Percentiles rank a stretch among this genome's conserved stretches.
phyloP scores from a whole-genome alignment of 2,888 invertebrate species.

The Operophtera brumata region DNA sequence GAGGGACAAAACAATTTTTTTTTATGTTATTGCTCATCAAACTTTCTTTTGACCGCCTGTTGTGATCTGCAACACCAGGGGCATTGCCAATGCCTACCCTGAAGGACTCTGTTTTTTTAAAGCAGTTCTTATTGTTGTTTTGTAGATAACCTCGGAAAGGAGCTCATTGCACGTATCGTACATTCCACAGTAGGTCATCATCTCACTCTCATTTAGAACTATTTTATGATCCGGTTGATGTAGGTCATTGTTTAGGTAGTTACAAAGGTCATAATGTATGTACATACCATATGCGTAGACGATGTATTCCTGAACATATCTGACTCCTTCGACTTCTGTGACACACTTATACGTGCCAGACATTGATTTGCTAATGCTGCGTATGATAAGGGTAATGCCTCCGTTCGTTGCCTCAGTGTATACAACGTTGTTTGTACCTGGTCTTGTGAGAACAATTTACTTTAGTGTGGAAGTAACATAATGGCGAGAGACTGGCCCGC shows the following conservation, averaged over 20 bases:
- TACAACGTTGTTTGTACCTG: constrained; percentile 63
- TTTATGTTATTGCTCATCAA: no score
- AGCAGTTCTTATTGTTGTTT: no score
- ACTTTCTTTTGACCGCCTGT: no score
- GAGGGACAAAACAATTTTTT: no score
- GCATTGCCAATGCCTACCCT: no score
- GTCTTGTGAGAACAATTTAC: constrained; percentile 69
- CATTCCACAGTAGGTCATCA: no score
- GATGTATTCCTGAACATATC: constrained; percentile 42
- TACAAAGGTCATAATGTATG: constrained; percentile 15
- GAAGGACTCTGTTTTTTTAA: no score
- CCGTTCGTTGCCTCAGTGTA: constrained; percentile 51
- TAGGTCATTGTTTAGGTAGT: constrained; percentile 1
- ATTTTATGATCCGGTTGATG: no score
- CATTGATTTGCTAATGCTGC: constrained; percentile 51
- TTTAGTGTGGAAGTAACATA: constrained; percentile 39
- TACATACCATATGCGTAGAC: constrained; percentile 62
- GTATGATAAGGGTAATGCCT: constrained; percentile 53
- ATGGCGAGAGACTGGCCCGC: neutral
- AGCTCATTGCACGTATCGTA: no score
- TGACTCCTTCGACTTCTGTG: constrained; percentile 44
- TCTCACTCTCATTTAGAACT: no score
- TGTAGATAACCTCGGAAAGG: no score
- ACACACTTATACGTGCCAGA: constrained; percentile 63
- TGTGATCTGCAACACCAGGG: no score